Base-by-base conservation (phyloP, 2,888 invertebrate genomes). In the Rosalia funebris region DNA sequence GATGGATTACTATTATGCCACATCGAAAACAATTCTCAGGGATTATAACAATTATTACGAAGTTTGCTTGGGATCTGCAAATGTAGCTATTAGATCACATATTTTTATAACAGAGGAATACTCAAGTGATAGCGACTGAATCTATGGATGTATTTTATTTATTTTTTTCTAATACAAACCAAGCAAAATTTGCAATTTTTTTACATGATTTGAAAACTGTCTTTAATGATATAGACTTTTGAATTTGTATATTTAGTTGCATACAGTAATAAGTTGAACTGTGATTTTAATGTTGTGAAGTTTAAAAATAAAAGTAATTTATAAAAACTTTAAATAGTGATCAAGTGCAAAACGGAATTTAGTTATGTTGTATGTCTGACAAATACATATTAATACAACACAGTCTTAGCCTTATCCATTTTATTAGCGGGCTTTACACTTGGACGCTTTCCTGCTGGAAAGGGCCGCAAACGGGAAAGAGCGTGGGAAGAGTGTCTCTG, bases 41-140 rank as follows among this genome's bases (percentile, higher is more conserved):
- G 80, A 80, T 75, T 77, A 74, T 61, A 74, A 76, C 67, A 78
- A 77, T 67, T 75, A 74, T 59, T 78, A 74, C 61, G 77, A 80
- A 72, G 72, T 80, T 56, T 75, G 61, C 45, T 41, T 70, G 17
- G 64, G 62, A 14, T 57, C 62, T 16, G 45, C 58, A 10, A 58
- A 68, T 42, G 45, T 61, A 12, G 55, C 63, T 16, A 44, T 63
- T 34, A 48, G 63, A 31, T 50, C 58, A 19, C 61, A 57, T 39
- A 53, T 54, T 47, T 63, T 48, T 34, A 44, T 58, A 11, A 57
- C 60, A 9, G 56, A 63, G 32, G 65, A 52, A 41, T 67, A 65
- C 52, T 65, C 68, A 2, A 68, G 68, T 36, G 65, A 67, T 59
- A 61, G 62, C 44, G 66, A 66, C 52, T 53, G 53, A 53, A 53